Base-by-base conservation (phyloP, 2,113 vertebrate species). In the Heteronetta atricapilla region DNA sequence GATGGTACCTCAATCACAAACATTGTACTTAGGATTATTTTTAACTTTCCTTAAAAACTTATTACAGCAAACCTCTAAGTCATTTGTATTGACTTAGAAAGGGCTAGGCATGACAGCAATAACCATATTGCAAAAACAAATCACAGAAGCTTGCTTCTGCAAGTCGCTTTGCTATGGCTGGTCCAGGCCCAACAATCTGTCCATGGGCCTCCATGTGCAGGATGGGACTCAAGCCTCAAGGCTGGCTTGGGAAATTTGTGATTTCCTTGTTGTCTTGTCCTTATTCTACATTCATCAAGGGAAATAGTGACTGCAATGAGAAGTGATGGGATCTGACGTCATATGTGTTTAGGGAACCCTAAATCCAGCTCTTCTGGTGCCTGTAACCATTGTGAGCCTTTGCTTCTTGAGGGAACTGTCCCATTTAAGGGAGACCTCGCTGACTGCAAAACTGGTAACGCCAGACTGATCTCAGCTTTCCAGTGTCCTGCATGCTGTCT, bases 151-250 rank as follows among this genome's bases (percentile, higher is more conserved):
- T 77, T 64, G 6, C 13, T 66, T 88, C 62, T 48, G 29, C 38
- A 56, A 5, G 11, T 68, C 64, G 59, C 55, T 75, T 94, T 80
- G n/a, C 31, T 28, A 11, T 20, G 19, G 10, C 63, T 64, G n/a
- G 42, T 76, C 29, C 59, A 66, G 13, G 53, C 40, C n/a, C 70
- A 87, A n/a, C 8, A 40, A 55, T 53, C 42, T 26, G 20, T 68
- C 63, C 1, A 1, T 22, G 25, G 58, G 34, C 15, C 40, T 90
- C 46, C 0, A 1, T 2, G 46, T 48, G 46, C 46, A 48, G 46
- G 46, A 22, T 48, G 20, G 20, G 46, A 48, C 46, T 48, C 46
- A 48, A 21, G 46, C 46, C 26, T 29, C 44, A 52, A 50, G 12
- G 58, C 17, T 88, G n/a, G 59, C 36, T 77, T 31, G 13, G 17